Base-by-base conservation (phyloP, 64 coral and sea anemone species). In the Montipora foliosa region DNA sequence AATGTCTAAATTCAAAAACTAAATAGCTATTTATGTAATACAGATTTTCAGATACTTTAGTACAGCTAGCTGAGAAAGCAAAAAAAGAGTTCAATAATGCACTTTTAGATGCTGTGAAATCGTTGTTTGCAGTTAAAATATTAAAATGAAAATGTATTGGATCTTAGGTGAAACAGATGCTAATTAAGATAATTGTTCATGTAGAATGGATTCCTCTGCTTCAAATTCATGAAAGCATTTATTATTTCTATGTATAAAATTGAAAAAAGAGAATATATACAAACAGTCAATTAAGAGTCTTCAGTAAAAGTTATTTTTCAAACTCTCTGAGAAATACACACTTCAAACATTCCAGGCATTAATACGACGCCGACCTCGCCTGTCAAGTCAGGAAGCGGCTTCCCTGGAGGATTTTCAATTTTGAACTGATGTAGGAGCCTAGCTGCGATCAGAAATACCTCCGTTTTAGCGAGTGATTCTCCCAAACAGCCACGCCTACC, bases 391-490 rank as follows among this genome's bases (percentile, higher is more conserved):
- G 93, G 93, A 14, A 85, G 69, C 1, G 87, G 57, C 64, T 53
- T 67, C 2, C 73, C 93, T 10, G 80, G 44, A 3, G 93, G 64
- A 58, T 24, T 25, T n/a, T 72, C 75, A 55, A 95, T 78, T n/a
- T 52, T 90, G 19, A 95, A 95, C 24, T 95, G 79, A 29, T 95
- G 93, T 8, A 95, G 88, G 51, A 95, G 93, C 49, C 80, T 89
- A 3, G 87, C 44, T 0, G 72, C 37, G 5, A 78, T 44, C 12
- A 90, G 79, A 76, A 95, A 95, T 37, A 95, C 48, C 77, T 95
- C 80, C 9, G 64, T 90, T 53, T 90, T 95, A 15, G 93, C 87
- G 0, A 95, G 75, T 1, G 71, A 84, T 55, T 95, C 93, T 3
- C 87, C 93, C 8, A 85, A 64, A 71, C 92, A 93, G 16, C 83